Conservation (phyloP, 2,888 invertebrate species). For the Amiota minor region DNA sequence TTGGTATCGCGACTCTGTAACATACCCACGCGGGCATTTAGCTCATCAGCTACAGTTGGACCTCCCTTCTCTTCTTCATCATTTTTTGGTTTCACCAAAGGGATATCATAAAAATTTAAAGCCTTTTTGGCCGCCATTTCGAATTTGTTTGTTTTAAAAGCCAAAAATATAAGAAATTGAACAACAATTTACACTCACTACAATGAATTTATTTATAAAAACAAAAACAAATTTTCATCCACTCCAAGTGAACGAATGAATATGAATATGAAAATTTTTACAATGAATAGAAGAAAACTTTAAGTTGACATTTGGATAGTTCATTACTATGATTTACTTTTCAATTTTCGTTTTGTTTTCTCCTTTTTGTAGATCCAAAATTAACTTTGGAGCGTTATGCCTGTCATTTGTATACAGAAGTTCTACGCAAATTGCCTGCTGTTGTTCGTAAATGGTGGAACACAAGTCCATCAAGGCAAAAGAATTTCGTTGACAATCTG, state of each 20-base stretch:
- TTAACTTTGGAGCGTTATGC: slow-evolving; percentile 72
- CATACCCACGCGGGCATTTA: slow-evolving; percentile 58
- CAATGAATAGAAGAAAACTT: too few relatives aligned
- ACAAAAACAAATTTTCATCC: too few relatives aligned
- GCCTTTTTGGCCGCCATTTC: slow-evolving; percentile 22
- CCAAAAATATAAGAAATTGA: too few relatives aligned
- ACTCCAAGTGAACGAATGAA: too few relatives aligned
- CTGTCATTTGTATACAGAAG: slow-evolving; percentile 80
- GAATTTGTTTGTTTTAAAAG: too few relatives aligned
- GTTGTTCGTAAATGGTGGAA: slow-evolving; percentile 86
- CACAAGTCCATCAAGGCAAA: slow-evolving; percentile 78
- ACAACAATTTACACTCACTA: too few relatives aligned
- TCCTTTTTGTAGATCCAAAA: slow-evolving; percentile 51
- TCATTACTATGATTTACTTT: too few relatives aligned
- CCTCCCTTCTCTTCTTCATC: slow-evolving; percentile 34
- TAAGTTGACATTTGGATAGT: too few relatives aligned
- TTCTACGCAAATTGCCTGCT: slow-evolving; percentile 80
- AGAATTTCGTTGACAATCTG: slow-evolving; percentile 80
- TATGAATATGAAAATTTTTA: too few relatives aligned
- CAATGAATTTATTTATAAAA: too few relatives aligned
- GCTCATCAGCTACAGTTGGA: slow-evolving; percentile 63
- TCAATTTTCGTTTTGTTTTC: slow-evolving; percentile 5
- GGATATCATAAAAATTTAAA: slow-evolving; percentile 41
- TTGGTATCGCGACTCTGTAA: slow-evolving; percentile 59
- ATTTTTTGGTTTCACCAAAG: slow-evolving; percentile 37